Evolutionary conservation across 2,888 invertebrate species (phyloP), one percentile per base, ranked within the genome.

Genomic region (Rotaria macrura): DNA sequence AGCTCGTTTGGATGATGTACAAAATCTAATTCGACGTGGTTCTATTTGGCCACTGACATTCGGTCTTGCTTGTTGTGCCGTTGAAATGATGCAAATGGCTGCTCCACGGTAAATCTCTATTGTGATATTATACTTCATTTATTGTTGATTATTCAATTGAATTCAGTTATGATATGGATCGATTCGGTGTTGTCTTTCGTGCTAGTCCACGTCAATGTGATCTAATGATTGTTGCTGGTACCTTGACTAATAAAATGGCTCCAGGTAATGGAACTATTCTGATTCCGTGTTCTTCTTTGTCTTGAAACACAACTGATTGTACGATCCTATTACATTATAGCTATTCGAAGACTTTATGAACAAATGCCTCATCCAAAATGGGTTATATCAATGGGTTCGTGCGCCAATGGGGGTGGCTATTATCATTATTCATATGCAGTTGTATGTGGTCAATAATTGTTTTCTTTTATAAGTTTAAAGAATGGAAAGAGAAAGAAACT

Each of bases 21-120:
- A 74, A 83, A 86, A 86, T 57, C 84, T 86, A 74, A 74, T 86
- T 79, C 74, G 86, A 20, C 86, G 86, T 83, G 86, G 86, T 38
- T 85, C 85, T 25, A 40, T 99, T 54, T 99, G 99, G 99, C 99
- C 99, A 0, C 92, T 99, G 91, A 99, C 99, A 17, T 99, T 99
- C 91, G 99, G 99, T 87, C 92, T 98, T 89, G 98, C 98, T 4
- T 99, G 98, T 89, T 99, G 98, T 92, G 98, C 98, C 87, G 97
- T 99, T 6, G 98, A 99, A 92, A 98, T 98, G 98, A 98, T 98
- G 97, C 98, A 99, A 92, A 96, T 98, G 86, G 99, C 99, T 88
- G 98, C 97, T 54, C 97, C 99, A 5, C 79, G 79, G 43, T 65
- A 38, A 34, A 65, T 34, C 4, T 54, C 7, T 6, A 29, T 65